phyloP scores from a whole-genome alignment of 2,888 invertebrate species.

The Dolomedes plantarius region DNA sequence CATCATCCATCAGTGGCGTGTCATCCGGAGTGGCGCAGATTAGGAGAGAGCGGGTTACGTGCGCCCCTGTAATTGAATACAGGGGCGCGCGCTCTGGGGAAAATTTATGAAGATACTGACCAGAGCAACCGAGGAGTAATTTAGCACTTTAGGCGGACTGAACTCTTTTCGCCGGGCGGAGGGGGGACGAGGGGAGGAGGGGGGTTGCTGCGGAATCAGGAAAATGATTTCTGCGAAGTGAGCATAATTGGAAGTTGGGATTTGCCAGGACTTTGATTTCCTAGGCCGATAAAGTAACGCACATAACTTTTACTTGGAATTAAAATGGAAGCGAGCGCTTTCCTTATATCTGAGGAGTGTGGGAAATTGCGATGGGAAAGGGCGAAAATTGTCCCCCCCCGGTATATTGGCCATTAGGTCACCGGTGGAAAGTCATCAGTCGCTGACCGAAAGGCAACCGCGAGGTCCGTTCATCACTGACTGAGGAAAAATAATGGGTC shows the following conservation, averaged over 20 bases:
- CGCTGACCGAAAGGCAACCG: no score
- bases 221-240: conserved; percentile 14
- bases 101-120: conserved; percentile 69
- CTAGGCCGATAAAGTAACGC: not conserved
- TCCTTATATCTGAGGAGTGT: not conserved
- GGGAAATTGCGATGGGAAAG: no score
- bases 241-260: conserved; percentile 1
- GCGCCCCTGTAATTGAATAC: conserved; percentile 18
- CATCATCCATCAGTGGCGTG: conserved; percentile 18
- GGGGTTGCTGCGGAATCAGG: not conserved
- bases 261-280: not conserved
- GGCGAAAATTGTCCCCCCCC: no score
- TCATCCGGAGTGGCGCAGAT: not conserved
- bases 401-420: no score
- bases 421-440: no score
- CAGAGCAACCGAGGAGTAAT: conserved; percentile 66
- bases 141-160: conserved; percentile 37
- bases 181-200: not conserved
- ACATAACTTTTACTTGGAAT: not conserved
- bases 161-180: not conserved
- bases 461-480: no score
- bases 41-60: not conserved
- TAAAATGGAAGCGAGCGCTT: not conserved
- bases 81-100: conserved; percentile 24
- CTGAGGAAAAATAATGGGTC: no score